Evolutionary conservation across 92 coral and sea anemone species (phyloP), one percentile per base, ranked within the genome.

Genomic region (Virgularia gustaviana): DNA sequence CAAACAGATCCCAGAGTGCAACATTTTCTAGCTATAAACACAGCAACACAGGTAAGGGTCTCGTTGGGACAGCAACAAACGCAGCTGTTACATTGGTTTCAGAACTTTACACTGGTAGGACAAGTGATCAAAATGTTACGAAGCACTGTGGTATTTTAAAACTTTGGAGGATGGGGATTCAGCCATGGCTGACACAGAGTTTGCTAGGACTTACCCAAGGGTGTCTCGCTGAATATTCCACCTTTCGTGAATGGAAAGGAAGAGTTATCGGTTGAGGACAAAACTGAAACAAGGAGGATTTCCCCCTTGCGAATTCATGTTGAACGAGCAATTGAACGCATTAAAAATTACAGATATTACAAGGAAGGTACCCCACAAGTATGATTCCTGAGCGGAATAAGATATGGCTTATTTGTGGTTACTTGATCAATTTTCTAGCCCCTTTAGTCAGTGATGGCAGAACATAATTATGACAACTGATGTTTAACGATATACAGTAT

Each of bases 311-410:
- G 70, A 13, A 63, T 63, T 13, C 70, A 63, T 63, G 70, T 63
- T 63, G 70, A 33, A 42, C 36, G 68, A 6, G 68, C 68, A 5
- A 25, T 61, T 31, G 68, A 65, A 65, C 25, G 53, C 19, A 44
- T 65, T 44, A 65, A 65, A 65, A 65, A 43, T 57, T 65, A 41
- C 23, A 63, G 70, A 23, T 63, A 19, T 47, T 63, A 12, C 70
- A 63, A 63, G 45, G 47, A 42, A 42, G 13, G 47, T 35, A 35
- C 37, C 70, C 70, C 23, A 35, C 47, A 63, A 63, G 70, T 47
- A 63, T 65, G 73, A 49, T 49, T 41, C 56, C 73, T 36, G 73
- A 65, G 28, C 37, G 39, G 36, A 65, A 65, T 39, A 65, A 65
- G 41, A 39, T 65, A 27, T 65, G 72, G 72, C 53, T 45, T 10